Conservation (phyloP, 1,140 invertebrate species). For the Antheraea pernyi region DNA sequence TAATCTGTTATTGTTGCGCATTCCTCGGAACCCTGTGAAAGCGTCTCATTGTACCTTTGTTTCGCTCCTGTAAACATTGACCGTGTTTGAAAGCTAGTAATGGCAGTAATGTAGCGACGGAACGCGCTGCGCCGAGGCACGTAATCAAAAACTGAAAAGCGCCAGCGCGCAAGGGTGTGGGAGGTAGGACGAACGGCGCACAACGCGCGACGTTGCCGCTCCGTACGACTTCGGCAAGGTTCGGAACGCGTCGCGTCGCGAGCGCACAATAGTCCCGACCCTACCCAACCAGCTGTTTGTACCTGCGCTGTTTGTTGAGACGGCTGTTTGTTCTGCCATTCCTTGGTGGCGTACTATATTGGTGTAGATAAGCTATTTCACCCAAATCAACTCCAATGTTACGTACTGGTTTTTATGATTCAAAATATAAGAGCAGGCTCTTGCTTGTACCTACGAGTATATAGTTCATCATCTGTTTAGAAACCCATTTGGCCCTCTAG, state of each 20-base stretch:
- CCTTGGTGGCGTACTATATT: slow-evolving; percentile 1
- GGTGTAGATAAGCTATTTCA: slow-evolving; percentile 1
- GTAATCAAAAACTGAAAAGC: slow-evolving; percentile 7
- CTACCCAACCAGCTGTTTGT: slow-evolving; percentile 35
- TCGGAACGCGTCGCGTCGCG: slow-evolving; percentile 9
- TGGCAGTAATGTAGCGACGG: slow-evolving; percentile 4
- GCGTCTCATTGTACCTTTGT: slow-evolving; percentile 43
- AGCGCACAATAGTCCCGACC: slow-evolving; percentile 32
- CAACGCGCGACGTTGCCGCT: slow-evolving; percentile 41
- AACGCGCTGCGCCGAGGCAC: not conserved
- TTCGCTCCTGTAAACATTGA: slow-evolving; percentile 31
- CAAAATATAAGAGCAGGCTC: not conserved
- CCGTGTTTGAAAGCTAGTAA: slow-evolving; percentile 3
- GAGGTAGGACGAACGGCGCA: slow-evolving; percentile 14
- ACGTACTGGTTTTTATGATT: not conserved
- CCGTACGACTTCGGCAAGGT: slow-evolving; percentile 14
- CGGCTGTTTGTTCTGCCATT: slow-evolving; percentile 18
- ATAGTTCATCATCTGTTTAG: too few species aligned
- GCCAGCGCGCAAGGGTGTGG: not conserved
- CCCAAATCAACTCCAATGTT: not conserved
- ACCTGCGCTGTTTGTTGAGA: slow-evolving; percentile 36
- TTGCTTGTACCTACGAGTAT: not conserved
- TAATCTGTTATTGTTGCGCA: slow-evolving; percentile 51
- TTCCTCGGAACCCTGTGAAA: slow-evolving; percentile 44
- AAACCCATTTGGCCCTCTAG: too few species aligned